Base-by-base conservation (phyloP, 2,888 invertebrate genomes). In the Lasiommata megera region DNA sequence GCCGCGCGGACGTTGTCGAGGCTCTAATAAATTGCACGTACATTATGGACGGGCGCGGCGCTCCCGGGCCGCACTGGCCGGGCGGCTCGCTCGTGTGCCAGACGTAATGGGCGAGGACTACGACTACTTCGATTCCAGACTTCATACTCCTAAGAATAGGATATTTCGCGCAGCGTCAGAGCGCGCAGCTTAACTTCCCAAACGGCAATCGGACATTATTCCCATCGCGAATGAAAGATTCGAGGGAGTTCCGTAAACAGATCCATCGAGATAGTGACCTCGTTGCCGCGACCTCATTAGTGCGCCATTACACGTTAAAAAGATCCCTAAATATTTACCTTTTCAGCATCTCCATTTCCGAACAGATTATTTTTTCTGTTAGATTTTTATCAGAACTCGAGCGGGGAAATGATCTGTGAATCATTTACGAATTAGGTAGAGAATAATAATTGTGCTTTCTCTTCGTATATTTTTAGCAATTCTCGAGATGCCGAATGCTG, bases 301-400 rank as follows among this genome's bases (percentile, higher is more conserved):
- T 37, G 44, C 29, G 28, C 51, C 56, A 52, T 52, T 52, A 57
- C 29, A 12, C 52, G 16, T 37, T 29, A 46, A 54, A 55, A 54
- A 40, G 48, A 29, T 16, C 34, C 47, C 50, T 38, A 48, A 55
- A 55, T 48, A 55, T 55, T 55, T 55, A 41, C 55, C 47, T 55
- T 47, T 48, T 18, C 47, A 18, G 34, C 29, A 12, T 23, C 38
- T 23, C 37, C 37, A 23, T 38, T 46, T 46, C 44, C 46, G 29
- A 37, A 54, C 28, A 46, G 44, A 46, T 54, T 46, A 37, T 46
- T 54, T 44, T 51, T 44, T 41, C 52, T 38, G 48, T 48, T 48
- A 48, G 48, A 34, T 52, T 41, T 51, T 41, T 40, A 52, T 41
- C 52, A 17, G 41, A n/a, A 7, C 17, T 41, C 31, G 2, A 6